phyloP scores from a whole-genome alignment of 2,797 vertebrate genomes.

The Rhabdophis nuchalis region DNA sequence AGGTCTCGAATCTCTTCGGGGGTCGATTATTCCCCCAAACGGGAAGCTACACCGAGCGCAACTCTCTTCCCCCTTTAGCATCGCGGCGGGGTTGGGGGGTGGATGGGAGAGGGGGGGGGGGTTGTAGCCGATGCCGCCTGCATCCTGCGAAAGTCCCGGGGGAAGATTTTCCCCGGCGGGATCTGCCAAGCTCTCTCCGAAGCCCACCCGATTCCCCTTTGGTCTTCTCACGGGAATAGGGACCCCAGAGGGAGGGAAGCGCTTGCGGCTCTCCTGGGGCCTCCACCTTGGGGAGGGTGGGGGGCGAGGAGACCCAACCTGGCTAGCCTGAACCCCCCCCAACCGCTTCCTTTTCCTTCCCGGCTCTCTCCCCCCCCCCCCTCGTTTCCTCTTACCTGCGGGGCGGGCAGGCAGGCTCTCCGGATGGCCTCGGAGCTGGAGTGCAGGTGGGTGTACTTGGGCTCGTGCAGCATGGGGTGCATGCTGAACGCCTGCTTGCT shows the following conservation, averaged over 20 bases:
- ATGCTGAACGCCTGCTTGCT: slow-evolving; percentile 92
- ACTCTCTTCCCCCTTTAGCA: not conserved
- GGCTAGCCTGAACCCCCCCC: not conserved
- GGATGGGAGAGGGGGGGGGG: no score
- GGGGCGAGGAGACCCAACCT: not conserved
- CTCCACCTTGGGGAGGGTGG: not conserved
- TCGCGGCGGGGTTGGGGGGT: not conserved
- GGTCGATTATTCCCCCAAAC: not conserved
- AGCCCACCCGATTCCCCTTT: not conserved
- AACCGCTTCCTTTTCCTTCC: not conserved
- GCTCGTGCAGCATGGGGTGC: slow-evolving; percentile 90
- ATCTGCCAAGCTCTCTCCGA: not conserved
- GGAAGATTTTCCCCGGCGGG: not conserved
- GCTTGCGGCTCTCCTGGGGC: not conserved
- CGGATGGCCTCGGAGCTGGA: slow-evolving; percentile 88
- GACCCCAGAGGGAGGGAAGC: not conserved
- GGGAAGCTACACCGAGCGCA: not conserved
- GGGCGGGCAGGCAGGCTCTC: slow-evolving; percentile 84
- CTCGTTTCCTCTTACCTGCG: slow-evolving; percentile 75
- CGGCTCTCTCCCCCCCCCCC: not conserved
- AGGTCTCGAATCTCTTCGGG: not conserved
- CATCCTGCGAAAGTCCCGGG: not conserved
- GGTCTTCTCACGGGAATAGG: not conserved
- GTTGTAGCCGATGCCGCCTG: not conserved
- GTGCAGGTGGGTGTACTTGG: slow-evolving; percentile 87